phyloP scores from a whole-genome alignment of 2,797 vertebrate genomes.

The Lepidocolaptes lacrymiger region DNA sequence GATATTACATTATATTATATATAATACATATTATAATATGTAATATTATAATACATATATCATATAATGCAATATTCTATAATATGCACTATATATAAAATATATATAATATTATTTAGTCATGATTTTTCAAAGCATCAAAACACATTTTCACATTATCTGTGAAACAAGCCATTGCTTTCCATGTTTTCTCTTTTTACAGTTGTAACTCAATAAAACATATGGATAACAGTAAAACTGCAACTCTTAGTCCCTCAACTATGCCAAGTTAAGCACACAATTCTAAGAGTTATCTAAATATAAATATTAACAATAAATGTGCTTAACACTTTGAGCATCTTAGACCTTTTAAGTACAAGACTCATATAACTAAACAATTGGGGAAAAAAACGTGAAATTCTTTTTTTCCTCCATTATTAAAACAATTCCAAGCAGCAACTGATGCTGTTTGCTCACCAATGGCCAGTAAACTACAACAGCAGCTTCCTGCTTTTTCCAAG shows the following conservation, averaged over 20 bases:
- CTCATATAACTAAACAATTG: neutral
- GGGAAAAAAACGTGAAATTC: accelerated
- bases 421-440: neutral
- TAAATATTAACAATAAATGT: neutral
- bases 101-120: neutral
- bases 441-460: neutral
- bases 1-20: neutral
- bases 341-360: neutral
- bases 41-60: neutral
- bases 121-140: neutral
- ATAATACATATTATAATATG: too few relatives aligned
- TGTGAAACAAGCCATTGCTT: neutral
- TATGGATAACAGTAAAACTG: neutral
- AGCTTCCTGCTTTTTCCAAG: conserved; percentile 44
- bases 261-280: neutral
- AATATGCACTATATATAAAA: neutral
- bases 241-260: neutral
- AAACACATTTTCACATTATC: neutral
- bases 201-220: neutral
- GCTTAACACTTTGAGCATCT: neutral
- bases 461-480: neutral
- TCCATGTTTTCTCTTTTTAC: neutral
- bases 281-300: neutral
- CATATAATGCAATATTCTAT: neutral
- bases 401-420: neutral